Percentiles rank a stretch among this genome's conserved stretches.
phyloP scores from a whole-genome alignment of 2,888 invertebrate genomes.

The Choreutis nemorana region DNA sequence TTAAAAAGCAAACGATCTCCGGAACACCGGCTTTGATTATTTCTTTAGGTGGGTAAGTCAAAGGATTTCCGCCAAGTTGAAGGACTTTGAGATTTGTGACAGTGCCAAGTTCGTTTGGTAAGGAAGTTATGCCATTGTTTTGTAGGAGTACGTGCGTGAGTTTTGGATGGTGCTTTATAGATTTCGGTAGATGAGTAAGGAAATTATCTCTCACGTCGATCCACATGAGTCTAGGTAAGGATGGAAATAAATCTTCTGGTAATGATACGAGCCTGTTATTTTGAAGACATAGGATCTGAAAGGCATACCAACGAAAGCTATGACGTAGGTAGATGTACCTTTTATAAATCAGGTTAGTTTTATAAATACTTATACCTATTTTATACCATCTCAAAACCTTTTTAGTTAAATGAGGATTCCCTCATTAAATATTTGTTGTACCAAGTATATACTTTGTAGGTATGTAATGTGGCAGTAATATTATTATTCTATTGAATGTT shows the following conservation, averaged over 20 bases:
- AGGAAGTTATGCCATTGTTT: slow-evolving; percentile 64
- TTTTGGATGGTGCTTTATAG: slow-evolving; percentile 62
- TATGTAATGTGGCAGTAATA: no score
- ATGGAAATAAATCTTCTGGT: slow-evolving; percentile 67
- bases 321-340: no score
- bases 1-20: slow-evolving; percentile 34
- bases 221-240: slow-evolving; percentile 66
- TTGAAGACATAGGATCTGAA: slow-evolving; percentile 50
- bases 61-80: slow-evolving; percentile 69
- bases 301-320: no score
- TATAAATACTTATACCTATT: no score
- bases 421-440: no score
- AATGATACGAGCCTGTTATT: slow-evolving; percentile 62
- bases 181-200: slow-evolving; percentile 59
- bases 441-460: no score
- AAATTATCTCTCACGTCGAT: slow-evolving; percentile 71
- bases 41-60: slow-evolving; percentile 63
- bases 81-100: slow-evolving; percentile 67
- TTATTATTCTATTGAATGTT: no score
- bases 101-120: slow-evolving; percentile 72
- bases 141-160: slow-evolving; percentile 71
- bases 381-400: no score
- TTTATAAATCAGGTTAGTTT: no score
- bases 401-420: no score
- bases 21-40: slow-evolving; percentile 60